A percentile compares a stretch with the other conserved stretches of the same genome.
phyloP scores from a whole-genome alignment of 2,797 vertebrate genomes.

The Pteropus rufus region DNA sequence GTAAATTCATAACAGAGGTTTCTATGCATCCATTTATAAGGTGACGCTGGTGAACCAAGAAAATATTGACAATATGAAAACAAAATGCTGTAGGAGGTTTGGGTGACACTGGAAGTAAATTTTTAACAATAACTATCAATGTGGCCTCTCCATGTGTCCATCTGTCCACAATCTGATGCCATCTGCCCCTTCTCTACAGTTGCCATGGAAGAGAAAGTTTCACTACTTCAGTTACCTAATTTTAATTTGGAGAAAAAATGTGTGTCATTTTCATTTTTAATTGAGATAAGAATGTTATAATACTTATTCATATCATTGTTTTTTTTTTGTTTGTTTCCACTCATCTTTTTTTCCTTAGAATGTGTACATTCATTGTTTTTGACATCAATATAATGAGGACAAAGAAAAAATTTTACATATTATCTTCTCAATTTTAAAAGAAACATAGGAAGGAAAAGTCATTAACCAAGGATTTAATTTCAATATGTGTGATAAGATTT shows the following conservation, averaged over 20 bases:
- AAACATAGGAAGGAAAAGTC: conserved; percentile 2
- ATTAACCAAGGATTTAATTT: conserved; percentile 31
- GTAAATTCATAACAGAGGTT: not conserved
- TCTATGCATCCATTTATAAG: not conserved
- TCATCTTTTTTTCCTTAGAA: not conserved
- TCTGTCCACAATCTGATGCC: conserved; percentile 8
- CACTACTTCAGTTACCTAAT: not conserved
- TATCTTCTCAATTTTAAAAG: conserved; percentile 13
- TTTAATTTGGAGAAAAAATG: not conserved
- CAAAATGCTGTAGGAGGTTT: not conserved
- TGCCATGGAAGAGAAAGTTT: conserved; percentile 31
- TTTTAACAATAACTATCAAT: conserved; percentile 49
- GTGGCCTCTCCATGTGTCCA: not conserved
- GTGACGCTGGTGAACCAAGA: not conserved
- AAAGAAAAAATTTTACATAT: not conserved
- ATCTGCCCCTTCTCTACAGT: conserved; percentile 41
- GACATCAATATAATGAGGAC: not conserved
- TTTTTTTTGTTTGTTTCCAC: not conserved
- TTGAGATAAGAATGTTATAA: not conserved
- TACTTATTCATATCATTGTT: not conserved
- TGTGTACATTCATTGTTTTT: not conserved
- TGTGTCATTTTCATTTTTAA: not conserved
- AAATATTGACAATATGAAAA: conserved; percentile 38
- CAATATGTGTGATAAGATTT: not conserved
- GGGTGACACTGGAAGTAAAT: not conserved